Evolutionary conservation across 2,888 invertebrate genomes (phyloP).

Genomic region (Rhaphigaster nebulosa): DNA sequence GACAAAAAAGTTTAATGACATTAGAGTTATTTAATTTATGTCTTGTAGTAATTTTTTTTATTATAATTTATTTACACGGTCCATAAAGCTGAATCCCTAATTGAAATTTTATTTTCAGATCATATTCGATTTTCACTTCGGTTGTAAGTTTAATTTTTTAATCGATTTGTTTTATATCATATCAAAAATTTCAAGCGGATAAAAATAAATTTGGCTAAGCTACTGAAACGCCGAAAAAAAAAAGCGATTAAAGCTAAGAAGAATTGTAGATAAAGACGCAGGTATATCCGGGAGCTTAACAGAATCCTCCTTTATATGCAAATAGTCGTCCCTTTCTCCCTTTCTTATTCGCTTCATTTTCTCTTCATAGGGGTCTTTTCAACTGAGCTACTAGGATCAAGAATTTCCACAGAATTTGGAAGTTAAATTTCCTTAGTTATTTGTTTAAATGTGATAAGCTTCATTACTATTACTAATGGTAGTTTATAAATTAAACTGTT

Average conservation of each 20-base stretch:
- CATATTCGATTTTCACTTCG: no score
- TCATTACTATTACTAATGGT: neutral
- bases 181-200: neutral
- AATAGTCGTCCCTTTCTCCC: neutral
- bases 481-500: neutral
- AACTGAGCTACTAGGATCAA: neutral
- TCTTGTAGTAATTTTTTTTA: no score
- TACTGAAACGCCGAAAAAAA: neutral
- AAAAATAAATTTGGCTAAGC: neutral
- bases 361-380: slow-evolving; percentile 9
- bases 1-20: no score
- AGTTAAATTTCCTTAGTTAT: neutral
- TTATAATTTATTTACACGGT: no score
- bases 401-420: neutral
- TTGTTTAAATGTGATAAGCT: neutral
- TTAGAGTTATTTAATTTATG: no score
- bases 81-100: no score
- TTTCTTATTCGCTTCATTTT: neutral
- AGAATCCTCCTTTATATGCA: neutral
- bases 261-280: neutral
- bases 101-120: no score
- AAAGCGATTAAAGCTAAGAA: neutral
- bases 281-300: neutral
- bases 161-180: neutral
- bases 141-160: neutral